Conservation (phyloP, 2,888 invertebrate species). For the Phytoseiulus persimilis region DNA sequence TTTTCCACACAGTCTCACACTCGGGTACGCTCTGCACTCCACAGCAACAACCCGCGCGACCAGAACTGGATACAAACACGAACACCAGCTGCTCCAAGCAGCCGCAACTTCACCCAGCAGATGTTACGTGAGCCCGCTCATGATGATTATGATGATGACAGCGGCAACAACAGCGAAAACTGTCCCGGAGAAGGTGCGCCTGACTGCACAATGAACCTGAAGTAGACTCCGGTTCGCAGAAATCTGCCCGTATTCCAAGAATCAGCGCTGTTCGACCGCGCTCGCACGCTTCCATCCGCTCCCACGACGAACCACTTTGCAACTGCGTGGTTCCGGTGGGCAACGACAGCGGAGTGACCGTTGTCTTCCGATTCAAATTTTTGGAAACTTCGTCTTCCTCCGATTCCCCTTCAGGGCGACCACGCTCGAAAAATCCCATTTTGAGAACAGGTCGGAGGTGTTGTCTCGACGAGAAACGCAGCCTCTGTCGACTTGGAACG, state of each 20-base stretch:
- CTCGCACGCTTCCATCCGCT: background rate
- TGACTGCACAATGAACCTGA: background rate
- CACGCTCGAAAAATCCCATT: no score
- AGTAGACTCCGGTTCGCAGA: background rate
- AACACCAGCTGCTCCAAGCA: background rate
- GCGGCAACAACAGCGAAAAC: background rate
- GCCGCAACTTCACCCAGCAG: background rate
- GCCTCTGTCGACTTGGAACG: no score
- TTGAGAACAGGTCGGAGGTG: no score
- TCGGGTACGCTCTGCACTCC: background rate
- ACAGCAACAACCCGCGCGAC: background rate
- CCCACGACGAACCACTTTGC: background rate
- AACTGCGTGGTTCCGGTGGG: background rate
- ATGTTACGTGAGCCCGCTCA: background rate
- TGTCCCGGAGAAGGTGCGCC: background rate
- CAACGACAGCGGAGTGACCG: background rate
- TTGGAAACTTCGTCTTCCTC: no score
- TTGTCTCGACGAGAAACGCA: no score
- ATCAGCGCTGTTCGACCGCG: background rate
- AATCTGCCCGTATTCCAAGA: background rate
- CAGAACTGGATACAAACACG: constrained; percentile 5
- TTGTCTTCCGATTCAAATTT: background rate
- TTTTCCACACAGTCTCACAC: background rate
- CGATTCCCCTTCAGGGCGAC: no score
- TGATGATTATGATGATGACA: background rate